Evolutionary conservation across 1,140 invertebrate genomes (phyloP), one percentile per base, ranked within the genome.

Genomic region (Achroia grisella): DNA sequence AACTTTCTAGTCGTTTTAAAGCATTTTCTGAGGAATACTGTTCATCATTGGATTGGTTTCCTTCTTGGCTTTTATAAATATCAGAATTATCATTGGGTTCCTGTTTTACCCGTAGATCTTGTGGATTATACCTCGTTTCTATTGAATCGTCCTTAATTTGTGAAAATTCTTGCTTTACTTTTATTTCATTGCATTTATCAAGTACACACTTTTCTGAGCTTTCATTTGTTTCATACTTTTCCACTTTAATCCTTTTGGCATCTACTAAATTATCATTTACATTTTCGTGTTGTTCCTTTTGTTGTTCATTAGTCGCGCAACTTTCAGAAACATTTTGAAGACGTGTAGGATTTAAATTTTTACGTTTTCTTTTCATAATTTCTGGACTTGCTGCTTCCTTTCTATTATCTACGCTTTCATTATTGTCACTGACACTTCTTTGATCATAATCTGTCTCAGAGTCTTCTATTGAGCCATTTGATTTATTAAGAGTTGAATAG

Each of bases 321-420:
- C 59, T 62, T 35, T 67, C 67, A 3, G 17, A 6, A 23, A 23
- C 17, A 56, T 71, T 76, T 42, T 76, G 70, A 30, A 80, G 95
- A 45, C 95, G 89, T 0, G 94, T 96, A 0, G 96, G 97, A 76
- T 97, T 97, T 61, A 95, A 92, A 62, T 93, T 97, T 83, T 98
- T 98, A 37, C 97, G 87, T 84, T 98, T 97, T 36, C 96, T 85
- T 42, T 92, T 92, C 69, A 71, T 64, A 12, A 73, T 52, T 85
- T 89, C 51, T 63, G 89, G 57, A 71, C 73, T 78, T 81, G 58
- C 56, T 50, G 71, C 67, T 17, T 71, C 52, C 85, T 86, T 68
- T 58, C 62, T 51, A 47, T 58, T 53, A 58, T 87, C 70, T 51
- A 88, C 57, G 88, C 79, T n/a, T 69, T 95, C 92, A 52, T 93